These are phyloP conservation scores for Myotis daubentonii DNA, from an alignment of 2,797 vertebrate species.

Conservation along the genomic window DNA sequence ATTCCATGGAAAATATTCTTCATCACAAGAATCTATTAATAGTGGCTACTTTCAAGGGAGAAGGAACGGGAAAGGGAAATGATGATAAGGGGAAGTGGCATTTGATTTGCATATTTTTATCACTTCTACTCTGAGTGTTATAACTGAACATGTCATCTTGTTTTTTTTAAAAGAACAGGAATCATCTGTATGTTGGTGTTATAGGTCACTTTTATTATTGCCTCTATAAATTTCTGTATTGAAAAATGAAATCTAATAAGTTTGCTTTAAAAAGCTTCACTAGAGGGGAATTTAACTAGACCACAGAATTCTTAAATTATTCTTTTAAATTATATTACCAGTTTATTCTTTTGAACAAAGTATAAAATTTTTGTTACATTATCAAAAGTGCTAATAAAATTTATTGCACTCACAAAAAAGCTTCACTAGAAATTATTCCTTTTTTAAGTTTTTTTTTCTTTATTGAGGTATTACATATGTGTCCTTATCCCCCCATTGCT, in stretches of 20 bases:
- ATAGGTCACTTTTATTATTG: background rate
- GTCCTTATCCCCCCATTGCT: no score
- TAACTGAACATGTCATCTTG: background rate
- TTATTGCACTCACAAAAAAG: background rate
- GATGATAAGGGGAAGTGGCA: background rate
- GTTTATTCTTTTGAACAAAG: slow-evolving; percentile 10
- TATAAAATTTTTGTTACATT: slow-evolving; percentile 25
- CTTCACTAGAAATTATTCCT: slow-evolving; percentile 5
- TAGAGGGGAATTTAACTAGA: background rate
- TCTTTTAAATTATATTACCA: background rate
- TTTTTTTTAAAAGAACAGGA: background rate
- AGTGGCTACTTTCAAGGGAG: background rate
- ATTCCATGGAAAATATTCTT: slow-evolving; percentile 9
- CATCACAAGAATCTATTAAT: background rate
- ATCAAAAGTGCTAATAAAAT: background rate
- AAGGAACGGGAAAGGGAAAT: background rate
- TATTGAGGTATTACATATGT: no score
- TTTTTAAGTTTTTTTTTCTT: background rate
- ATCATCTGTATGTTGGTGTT: background rate
- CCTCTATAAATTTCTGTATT: background rate
- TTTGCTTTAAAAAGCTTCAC: slow-evolving; percentile 39
- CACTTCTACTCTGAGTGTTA: background rate
- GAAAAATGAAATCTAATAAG: background rate
- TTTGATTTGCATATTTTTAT: background rate
- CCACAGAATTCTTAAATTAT: background rate